Evolutionary conservation across 2,797 vertebrate species (phyloP), one percentile per base, ranked within the genome.

Genomic region (Gymnocypris eckloni): DNA sequence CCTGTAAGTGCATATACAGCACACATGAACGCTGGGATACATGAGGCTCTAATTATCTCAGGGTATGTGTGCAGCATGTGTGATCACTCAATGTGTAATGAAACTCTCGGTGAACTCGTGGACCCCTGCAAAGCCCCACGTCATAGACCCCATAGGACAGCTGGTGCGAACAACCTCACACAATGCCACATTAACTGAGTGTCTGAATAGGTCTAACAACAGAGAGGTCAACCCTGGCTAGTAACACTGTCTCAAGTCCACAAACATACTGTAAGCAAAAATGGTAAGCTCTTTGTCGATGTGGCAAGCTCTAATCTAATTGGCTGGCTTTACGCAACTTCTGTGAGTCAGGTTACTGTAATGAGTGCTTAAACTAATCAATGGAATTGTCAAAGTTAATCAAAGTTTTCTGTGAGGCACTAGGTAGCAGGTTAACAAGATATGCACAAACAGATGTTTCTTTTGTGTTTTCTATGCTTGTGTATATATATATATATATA

Each of bases 1-100:
- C 78, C 81, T 85, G 83, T 78, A 37, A 85, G 83, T 56, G 54
- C 61, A 81, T 83, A 77, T 54, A 76, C n/a, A 59, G 37, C 9
- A 16, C 41, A 81, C 43, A 75, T 73, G 82, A 71, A 78, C 64
- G n/a, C 75, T 81, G 61, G 41, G 71, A 66, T 41, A 80, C 73
- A 67, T 10, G 52, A 33, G 33, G 75, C n/a, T 33, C 20, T 85
- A 39, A 72, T 71, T 72, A 79, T 81, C 85, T 33, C n/a, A 28
- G 78, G 48, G 6, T 86, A 28, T 59, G 82, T 64, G 73, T 43
- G 13, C 28, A 37, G 25, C 84, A 85, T 22, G 41, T 77, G 85
- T 79, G 45, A n/a, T 75, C 66, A 8, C 71, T 59, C 13, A 86
- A 59, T 1, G 7, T 69, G 48, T 54, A 28, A 86, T 41, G 70